Evolutionary conservation across 2,888 invertebrate species (phyloP).

Genomic region (Amphipoea oculea): DNA sequence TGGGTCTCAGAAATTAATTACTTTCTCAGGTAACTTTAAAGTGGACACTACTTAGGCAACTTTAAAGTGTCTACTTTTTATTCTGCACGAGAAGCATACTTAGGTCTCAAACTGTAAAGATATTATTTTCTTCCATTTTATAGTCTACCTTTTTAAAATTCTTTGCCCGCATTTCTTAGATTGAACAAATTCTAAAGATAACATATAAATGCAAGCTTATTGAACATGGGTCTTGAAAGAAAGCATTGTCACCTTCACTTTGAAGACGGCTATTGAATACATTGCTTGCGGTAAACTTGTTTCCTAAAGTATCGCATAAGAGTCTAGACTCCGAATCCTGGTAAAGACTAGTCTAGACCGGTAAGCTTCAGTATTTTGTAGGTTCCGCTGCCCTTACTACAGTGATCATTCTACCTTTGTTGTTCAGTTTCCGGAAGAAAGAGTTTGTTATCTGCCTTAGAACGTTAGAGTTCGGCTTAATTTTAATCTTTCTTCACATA

Average conservation of each 20-base stretch:
- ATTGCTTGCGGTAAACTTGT: constrained; percentile 1
- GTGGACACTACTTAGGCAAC: neutral
- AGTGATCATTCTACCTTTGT: neutral
- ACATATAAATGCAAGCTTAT: neutral
- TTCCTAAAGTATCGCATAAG: constrained; percentile 18
- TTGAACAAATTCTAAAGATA: neutral
- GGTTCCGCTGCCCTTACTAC: neutral
- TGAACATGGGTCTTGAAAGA: neutral
- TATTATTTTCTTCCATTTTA: neutral
- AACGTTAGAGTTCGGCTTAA: too few species aligned
- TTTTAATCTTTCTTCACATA: too few species aligned
- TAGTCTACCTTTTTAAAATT: neutral
- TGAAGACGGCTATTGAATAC: neutral
- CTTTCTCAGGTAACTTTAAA: neutral
- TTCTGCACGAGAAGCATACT: neutral
- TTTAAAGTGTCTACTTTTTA: neutral
- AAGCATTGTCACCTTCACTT: neutral
- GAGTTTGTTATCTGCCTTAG: too few species aligned
- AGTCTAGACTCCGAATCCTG: constrained; percentile 36
- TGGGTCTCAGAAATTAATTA: neutral
- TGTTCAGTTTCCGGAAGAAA: neutral
- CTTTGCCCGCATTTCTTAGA: neutral
- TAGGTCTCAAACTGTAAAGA: neutral
- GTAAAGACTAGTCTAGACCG: constrained; percentile 35
- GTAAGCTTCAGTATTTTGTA: constrained; percentile 21